phyloP scores from a whole-genome alignment of 2,888 invertebrate genomes.

The Euproctis similis region DNA sequence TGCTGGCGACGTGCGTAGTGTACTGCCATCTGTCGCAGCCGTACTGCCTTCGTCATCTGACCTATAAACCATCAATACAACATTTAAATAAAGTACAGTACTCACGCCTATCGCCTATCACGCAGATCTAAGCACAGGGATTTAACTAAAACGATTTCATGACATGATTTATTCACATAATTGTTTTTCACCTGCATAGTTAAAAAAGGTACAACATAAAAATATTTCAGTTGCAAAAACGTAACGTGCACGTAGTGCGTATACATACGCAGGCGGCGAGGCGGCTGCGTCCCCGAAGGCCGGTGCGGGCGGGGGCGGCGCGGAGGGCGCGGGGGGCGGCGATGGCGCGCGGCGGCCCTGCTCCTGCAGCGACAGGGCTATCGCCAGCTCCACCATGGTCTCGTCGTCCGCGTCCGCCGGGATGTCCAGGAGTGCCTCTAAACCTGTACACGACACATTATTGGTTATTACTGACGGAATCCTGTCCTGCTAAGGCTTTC shows the following conservation, averaged over 20 bases:
- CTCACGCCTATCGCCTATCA: no score
- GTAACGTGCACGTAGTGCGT: no score
- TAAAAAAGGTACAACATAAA: no score
- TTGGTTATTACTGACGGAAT: no score
- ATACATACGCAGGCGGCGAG: slow-evolving; percentile 78
- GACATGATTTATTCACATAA: neutral
- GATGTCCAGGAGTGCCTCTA: slow-evolving; percentile 89
- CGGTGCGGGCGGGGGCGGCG: slow-evolving; percentile 54
- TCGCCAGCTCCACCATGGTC: slow-evolving; percentile 96
- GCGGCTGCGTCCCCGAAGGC: slow-evolving; percentile 86
- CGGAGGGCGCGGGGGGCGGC: slow-evolving; percentile 47
- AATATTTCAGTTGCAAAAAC: no score
- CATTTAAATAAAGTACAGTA: no score
- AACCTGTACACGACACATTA: no score
- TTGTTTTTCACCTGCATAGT: neutral
- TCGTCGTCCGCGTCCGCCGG: slow-evolving; percentile 98
- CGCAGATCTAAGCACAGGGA: no score
- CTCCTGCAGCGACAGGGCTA: slow-evolving; percentile 93
- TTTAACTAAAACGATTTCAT: no score
- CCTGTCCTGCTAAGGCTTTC: no score
- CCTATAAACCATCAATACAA: slow-evolving; percentile 72
- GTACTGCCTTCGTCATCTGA: slow-evolving; percentile 97
- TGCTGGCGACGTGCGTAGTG: slow-evolving; percentile 79
- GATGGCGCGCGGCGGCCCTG: slow-evolving; percentile 77
- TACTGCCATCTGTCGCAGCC: slow-evolving; percentile 95